These are phyloP conservation scores for Crocuta crocuta DNA, from an alignment of 2,113 vertebrate species.

Conservation along the genomic window DNA sequence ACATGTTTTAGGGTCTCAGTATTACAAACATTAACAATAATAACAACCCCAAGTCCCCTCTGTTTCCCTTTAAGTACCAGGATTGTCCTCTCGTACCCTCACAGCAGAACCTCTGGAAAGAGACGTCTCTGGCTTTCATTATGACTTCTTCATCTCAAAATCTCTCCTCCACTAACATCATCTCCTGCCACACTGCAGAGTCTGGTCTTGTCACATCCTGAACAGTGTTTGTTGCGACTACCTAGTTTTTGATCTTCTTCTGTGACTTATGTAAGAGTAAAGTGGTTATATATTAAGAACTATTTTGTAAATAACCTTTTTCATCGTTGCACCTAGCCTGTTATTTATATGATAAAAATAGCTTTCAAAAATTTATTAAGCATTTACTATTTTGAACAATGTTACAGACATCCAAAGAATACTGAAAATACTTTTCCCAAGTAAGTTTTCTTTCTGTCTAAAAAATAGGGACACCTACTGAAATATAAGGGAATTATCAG, in stretches of 20 bases:
- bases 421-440: not conserved
- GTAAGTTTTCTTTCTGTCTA: not conserved
- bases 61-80: not conserved
- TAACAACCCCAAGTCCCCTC: not conserved
- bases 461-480: not conserved
- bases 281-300: not conserved
- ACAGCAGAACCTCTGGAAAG: not conserved
- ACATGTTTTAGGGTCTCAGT: not conserved
- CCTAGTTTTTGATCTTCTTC: not conserved
- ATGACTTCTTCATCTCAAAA: not conserved
- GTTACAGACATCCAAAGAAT: not conserved
- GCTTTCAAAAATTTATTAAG: not conserved
- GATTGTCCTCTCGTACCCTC: not conserved
- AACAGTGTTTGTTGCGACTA: not conserved
- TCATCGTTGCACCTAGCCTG: not conserved
- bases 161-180: rapidly evolving
- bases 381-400: not conserved
- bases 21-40: not conserved
- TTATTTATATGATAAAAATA: not conserved
- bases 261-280: not conserved
- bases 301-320: not conserved
- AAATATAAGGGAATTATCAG: not conserved
- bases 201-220: rapidly evolving
- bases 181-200: rapidly evolving
- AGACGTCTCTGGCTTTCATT: rapidly evolving